phyloP scores from a whole-genome alignment of 2,888 invertebrate species.

The Hipparchia sbordonii region DNA sequence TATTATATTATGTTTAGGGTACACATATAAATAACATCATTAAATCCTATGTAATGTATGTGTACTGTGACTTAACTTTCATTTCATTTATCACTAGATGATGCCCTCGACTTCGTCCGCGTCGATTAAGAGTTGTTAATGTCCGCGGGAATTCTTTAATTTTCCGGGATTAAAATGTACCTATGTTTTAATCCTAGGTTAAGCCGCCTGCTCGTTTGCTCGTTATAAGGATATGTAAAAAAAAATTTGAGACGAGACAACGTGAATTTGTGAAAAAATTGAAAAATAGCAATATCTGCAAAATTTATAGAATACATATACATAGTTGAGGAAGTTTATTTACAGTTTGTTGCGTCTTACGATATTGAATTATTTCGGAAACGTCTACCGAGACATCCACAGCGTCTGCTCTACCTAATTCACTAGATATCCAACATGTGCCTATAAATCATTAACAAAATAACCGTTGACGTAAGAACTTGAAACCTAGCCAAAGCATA shows the following conservation, averaged over 20 bases:
- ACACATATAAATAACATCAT: neutral
- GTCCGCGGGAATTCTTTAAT: no score
- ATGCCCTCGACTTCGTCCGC: no score
- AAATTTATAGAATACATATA: no score
- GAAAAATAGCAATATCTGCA: no score
- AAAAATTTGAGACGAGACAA: no score
- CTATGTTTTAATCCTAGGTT: no score
- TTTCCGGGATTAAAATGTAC: no score
- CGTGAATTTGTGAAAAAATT: no score
- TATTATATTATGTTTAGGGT: neutral
- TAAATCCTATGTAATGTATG: neutral
- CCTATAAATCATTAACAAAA: constrained; percentile 17
- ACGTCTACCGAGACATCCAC: neutral
- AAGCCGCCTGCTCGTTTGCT: no score
- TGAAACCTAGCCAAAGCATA: constrained; percentile 22
- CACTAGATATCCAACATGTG: neutral
- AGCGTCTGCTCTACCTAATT: neutral
- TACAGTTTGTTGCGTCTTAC: constrained; percentile 4
- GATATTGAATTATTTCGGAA: neutral
- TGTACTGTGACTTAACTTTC: neutral
- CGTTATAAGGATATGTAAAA: no score
- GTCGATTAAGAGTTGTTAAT: no score
- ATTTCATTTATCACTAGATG: neutral
- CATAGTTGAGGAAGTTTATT: neutral
- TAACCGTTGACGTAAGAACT: constrained; percentile 13